Base-by-base conservation (phyloP, 2,888 invertebrate species). In the Tineola bisselliella region DNA sequence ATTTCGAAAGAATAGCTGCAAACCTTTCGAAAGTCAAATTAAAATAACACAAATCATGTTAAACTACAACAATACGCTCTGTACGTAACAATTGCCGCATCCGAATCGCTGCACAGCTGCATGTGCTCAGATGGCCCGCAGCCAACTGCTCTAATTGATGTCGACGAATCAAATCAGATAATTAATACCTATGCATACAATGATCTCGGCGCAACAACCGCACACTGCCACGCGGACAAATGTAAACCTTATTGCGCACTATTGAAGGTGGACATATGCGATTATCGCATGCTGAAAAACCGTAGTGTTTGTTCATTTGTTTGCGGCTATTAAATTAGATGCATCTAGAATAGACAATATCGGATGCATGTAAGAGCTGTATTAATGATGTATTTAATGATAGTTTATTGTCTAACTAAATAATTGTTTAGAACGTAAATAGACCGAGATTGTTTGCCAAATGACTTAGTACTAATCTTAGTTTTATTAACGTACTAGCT, bases 101-200 rank as follows among this genome's bases (percentile, higher is more conserved):
- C 48, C 48, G 13, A 3, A 8, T 17, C 13, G 8, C 2, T n/a
- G 2, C 18, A 10, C 10, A 48, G 15, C 3, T 13, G 48, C 17
- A 8, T n/a, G 56, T 56, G 3, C 56, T 6, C 43, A 30, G 25
- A 48, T 60, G 56, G 65, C 60, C 48, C 61, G 60, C 64, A 63
- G 68, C 66, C 71, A 68, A 70, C 64, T 66, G 70, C 70, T 71
- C 70, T 71, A 72, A 71, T 70, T 70, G 68, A 65, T 44, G 44
- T 58, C 60, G 60, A 48, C 31, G 31, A 48, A 44, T 44, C 44
- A 30, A 60, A 60, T 60, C 17, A 19, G 13, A 44, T 60, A 60
- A 60, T 60, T 25, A 48, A 60, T 60, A 44, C 11, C 59, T 31
- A 59, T 13, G 3, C 25, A 43, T 48, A 48, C 48, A 48, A 48